Conservation (phyloP, 2,797 vertebrate species). For the Poeciliopsis turneri region DNA sequence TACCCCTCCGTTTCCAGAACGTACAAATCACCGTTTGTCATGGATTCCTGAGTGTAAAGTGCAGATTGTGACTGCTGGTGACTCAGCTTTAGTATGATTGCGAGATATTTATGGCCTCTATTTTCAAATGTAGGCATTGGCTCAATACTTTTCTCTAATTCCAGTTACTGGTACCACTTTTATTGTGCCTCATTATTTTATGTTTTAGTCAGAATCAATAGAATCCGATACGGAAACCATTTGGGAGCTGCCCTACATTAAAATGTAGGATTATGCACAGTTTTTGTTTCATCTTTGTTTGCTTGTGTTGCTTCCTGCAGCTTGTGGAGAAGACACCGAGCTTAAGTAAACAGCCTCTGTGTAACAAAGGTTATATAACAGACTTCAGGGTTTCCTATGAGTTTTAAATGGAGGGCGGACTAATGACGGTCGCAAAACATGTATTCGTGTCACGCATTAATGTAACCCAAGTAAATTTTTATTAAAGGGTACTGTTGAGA, state of each 20-base stretch:
- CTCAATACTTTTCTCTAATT: background rate
- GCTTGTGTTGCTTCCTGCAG: constrained; percentile 24
- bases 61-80: background rate
- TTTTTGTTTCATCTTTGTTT: constrained; percentile 18
- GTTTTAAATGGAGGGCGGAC: background rate
- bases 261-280: background rate
- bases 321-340: constrained; percentile 6
- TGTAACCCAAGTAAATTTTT: background rate
- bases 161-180: background rate
- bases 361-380: background rate
- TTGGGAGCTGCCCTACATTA: constrained; percentile 37
- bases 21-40: constrained; percentile 21
- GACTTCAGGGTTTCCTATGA: background rate
- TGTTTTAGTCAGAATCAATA: constrained; percentile 30
- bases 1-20: constrained; percentile 1
- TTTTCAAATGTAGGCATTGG: constrained; percentile 3
- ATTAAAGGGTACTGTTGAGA: background rate
- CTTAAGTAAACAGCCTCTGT: constrained; percentile 4
- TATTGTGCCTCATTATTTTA: constrained; percentile 17
- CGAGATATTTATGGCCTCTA: background rate
- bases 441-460: background rate
- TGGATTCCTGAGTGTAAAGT: background rate
- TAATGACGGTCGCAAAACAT: background rate
- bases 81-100: constrained; percentile 3
- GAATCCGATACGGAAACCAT: constrained; percentile 28